Evolutionary conservation across 2,888 invertebrate species (phyloP).

Genomic region (Melinaea menophilus): DNA sequence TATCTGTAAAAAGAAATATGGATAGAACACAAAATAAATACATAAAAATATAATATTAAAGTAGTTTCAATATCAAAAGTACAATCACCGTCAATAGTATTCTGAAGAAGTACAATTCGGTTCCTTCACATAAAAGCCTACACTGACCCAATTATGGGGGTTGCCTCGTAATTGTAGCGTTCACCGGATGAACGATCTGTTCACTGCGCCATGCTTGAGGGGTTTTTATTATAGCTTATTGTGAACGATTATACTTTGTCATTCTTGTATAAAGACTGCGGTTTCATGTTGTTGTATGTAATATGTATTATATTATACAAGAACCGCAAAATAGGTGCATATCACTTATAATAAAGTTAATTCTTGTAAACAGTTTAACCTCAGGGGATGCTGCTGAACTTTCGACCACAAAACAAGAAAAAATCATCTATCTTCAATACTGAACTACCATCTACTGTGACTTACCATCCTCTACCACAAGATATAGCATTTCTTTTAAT

Average conservation of each 20-base stretch:
- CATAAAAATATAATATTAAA: too few relatives aligned
- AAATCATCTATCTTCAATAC: too few relatives aligned
- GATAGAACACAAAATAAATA: too few relatives aligned
- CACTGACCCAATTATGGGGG: constrained; percentile 24
- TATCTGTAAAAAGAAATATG: too few relatives aligned
- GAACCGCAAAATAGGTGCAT: not conserved
- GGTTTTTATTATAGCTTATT: constrained; percentile 12
- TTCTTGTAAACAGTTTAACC: too few relatives aligned
- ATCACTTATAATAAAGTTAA: too few relatives aligned
- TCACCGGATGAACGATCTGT: constrained; percentile 20
- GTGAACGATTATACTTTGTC: constrained; percentile 1
- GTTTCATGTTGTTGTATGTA: not conserved
- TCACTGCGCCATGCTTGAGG: constrained; percentile 9
- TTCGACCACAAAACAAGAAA: too few relatives aligned
- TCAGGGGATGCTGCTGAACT: too few relatives aligned
- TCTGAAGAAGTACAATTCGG: constrained; percentile 15
- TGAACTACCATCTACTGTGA: too few relatives aligned
- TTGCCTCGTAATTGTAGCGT: constrained; percentile 22
- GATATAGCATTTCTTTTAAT: too few relatives aligned
- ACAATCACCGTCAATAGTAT: constrained; percentile 17
- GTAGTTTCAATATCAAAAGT: constrained; percentile 10
- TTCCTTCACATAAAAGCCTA: constrained; percentile 21
- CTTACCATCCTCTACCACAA: too few relatives aligned
- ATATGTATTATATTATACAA: not conserved
- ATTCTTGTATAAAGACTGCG: constrained; percentile 1